Base-by-base conservation (phyloP, 2,113 vertebrate species). In the Xenopus borealis region DNA sequence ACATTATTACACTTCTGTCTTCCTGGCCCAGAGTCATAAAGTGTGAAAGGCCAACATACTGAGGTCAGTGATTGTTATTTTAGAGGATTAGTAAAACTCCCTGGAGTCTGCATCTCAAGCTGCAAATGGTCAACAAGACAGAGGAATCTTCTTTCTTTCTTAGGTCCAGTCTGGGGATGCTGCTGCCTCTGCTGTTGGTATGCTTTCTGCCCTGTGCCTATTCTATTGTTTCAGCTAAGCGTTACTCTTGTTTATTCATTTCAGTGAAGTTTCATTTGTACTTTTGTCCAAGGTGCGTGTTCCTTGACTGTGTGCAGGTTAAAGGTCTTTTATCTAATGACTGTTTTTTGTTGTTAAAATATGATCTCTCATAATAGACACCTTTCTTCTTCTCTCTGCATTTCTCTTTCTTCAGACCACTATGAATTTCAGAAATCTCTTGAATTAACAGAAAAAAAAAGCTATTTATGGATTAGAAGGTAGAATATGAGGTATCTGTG, bases 1-100 rank as follows among this genome's bases (percentile, higher is more conserved):
- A 85, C 83, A 83, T 69, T 84, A 88, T 82, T 86, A 87, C 84
- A 83, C 80, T 78, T 82, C 76, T 78, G 78, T 79, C 80, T 80
- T 66, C 80, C 61, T 83, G 84, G 80, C 78, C 33, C 79, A 78
- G 76, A 85, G 59, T 82, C 74, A 77, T 79, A 80, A 50, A 81
- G 80, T 78, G 82, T 85, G 80, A 85, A 81, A 86, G 80, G 67
- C 81, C 2, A 12, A 83, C 73, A 78, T 76, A 78, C 75, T 75
- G 82, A 78, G 82, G 80, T 85, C 83, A 82, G 83, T 80, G 79
- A 83, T 81, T 83, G 84, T 75, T 73, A 84, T 69, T 50, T 80
- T 72, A 81, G 75, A 58, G 78, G 81, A 80, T 83, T 79, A 78
- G 69, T 59, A 77, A 83, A 81, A 65, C 78, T 86, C 83, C 85